Base-by-base conservation (phyloP, 2,797 vertebrate genomes). In the Malacoraja senta region DNA sequence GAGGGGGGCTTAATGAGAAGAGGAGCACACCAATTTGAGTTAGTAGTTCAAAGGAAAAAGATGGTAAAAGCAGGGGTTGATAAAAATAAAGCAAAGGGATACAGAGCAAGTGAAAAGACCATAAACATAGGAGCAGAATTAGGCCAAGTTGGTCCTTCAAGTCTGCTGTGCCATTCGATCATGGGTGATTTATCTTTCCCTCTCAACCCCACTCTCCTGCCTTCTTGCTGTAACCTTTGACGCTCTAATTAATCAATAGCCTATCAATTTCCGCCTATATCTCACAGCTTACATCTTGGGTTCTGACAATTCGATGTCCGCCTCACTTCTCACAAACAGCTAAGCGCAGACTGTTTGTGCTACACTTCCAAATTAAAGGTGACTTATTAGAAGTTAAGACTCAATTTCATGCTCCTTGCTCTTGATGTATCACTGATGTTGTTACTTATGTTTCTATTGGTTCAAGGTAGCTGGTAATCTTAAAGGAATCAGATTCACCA, bases 391-490 rank as follows among this genome's bases (percentile, higher is more conserved):
- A 92, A 74, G 90, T 92, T 92, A 92, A 92, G 90, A 76, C 72
- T 74, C 90, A 92, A 92, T 92, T 92, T 92, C 90, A 92, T 92
- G 90, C 90, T 58, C 72, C 24, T 58, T 92, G 90, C 90, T 76
- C 65, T 76, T 92, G 90, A 92, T 92, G 76, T 74, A 76, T 72
- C 21, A 24, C 38, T 92, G 68, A 26, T 68, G 84, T 38, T 76
- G 71, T 72, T 74, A 68, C 38, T 74, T 29, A 38, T 53, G 71
- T 92, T 92, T 92, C 71, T 92, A 92, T 92, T 71, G 35, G 90
- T 8, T 21, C 35, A n/a, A 44, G 68, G 35, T 71, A 58, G 32
- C 24, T 53, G 68, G 68, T 72, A 44, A 74, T 74, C 72, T 29
- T 38, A 72, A 63, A 92, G 44, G 38, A 76, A 92, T 74, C 72